Base-by-base conservation (phyloP, 2,888 invertebrate genomes). In the Teleogryllus oceanicus region DNA sequence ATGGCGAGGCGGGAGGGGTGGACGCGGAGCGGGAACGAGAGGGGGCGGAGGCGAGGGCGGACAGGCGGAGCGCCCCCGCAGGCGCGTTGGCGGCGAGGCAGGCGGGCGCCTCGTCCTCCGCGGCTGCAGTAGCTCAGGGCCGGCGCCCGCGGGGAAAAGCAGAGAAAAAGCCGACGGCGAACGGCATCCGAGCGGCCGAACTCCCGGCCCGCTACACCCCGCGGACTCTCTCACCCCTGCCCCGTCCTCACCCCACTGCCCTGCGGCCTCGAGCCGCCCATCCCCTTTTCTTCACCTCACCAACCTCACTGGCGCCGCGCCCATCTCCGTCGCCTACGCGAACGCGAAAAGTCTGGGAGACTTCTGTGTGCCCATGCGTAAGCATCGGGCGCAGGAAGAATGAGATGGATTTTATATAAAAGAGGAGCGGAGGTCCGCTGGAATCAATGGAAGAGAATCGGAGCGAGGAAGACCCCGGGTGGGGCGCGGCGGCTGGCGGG, bases 341-440 rank as follows among this genome's bases (percentile, higher is more conserved):
- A 62, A 62, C 62, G 62, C n/a, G 62, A 62, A 62, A 62, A 62
- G 62, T 62, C 62, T 13, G n/a, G 62, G 62, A 62, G 62, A 62
- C 62, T 62, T 62, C 62, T 62, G 62, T 62, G 62, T n/a, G 62
- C n/a, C n/a, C 62, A 62, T 62, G 62, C 62, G 62, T 62, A 62
- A 62, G 62, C 62, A 62, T 62, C 62, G 62, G 62, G 62, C 62
- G 62, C 62, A 18, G 62, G 62, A 62, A 62, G 62, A 62, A 62
- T 62, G 62, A 62, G 62, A 62, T 62, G 62, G 62, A 62, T 62
- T 62, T 62, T 62, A 62, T 62, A 62, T 62, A 62, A 62, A 62
- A 62, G 62, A 62, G 62, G 62, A 62, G 62, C 16, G 16, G 62
- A 62, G 62, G 62, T 62, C 62, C n/a, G 62, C n/a, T 16, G n/a